Evolutionary conservation across 2,797 vertebrate genomes (phyloP).

Genomic region (Urophycis tenuis): DNA sequence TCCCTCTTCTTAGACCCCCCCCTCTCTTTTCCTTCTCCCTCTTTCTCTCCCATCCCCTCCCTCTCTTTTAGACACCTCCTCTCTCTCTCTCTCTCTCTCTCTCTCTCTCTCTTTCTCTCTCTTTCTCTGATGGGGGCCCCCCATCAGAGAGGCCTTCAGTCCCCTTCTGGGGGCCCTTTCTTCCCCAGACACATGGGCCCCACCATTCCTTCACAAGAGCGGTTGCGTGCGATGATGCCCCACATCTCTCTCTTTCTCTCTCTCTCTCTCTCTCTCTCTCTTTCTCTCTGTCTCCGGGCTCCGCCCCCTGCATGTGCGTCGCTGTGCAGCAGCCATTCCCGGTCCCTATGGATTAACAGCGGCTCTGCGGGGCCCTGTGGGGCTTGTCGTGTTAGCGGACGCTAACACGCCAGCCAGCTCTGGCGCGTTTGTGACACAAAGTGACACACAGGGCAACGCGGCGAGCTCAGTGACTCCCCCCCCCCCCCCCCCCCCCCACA

Average conservation of each 20-base stretch:
- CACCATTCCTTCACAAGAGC: constrained; percentile 52
- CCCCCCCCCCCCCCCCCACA: too few relatives aligned
- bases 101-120: background rate
- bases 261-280: too few relatives aligned
- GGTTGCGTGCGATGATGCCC: constrained; percentile 26
- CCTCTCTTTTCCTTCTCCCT: background rate
- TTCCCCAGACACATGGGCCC: constrained; percentile 56
- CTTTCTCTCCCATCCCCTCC: background rate
- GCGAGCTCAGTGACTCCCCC: too few relatives aligned
- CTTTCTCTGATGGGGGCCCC: constrained; percentile 47
- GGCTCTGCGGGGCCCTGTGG: background rate
- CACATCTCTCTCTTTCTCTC: background rate
- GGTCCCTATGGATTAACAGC: background rate
- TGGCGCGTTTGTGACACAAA: too few relatives aligned
- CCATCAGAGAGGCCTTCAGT: constrained; percentile 57
- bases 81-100: too few relatives aligned
- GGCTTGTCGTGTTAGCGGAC: too few relatives aligned
- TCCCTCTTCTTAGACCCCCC: background rate
- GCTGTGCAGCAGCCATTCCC: background rate
- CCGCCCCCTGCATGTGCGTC: background rate
- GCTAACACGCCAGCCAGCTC: too few relatives aligned
- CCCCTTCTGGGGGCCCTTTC: constrained; percentile 51
- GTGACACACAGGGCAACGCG: too few relatives aligned
- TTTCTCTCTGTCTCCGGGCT: too few relatives aligned
- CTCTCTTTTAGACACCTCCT: background rate